Conservation (phyloP, 2,113 vertebrate species). For the Talpa occidentalis region DNA sequence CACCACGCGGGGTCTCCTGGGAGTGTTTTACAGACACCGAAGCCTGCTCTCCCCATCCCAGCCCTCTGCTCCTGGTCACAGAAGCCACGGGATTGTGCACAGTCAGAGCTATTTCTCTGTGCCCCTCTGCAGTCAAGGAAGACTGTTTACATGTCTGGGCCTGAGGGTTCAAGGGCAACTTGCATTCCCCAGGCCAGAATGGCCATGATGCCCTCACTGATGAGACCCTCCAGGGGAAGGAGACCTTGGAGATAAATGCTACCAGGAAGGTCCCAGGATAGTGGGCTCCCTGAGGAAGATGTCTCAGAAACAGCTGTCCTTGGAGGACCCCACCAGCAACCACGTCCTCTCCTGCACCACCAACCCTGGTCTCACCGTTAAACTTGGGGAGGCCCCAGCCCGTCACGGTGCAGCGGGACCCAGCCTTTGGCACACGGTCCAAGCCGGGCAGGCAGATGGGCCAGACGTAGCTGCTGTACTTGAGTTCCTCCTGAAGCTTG, state of each 20-base stretch:
- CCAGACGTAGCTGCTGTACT: slow-evolving; percentile 51
- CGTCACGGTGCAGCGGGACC: slow-evolving; percentile 25
- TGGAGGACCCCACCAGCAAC: not conserved
- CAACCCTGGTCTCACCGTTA: not conserved
- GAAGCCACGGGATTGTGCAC: not conserved
- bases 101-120: not conserved
- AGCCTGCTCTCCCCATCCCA: no score
- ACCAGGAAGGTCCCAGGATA: not conserved
- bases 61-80: not conserved
- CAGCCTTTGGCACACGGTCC: not conserved
- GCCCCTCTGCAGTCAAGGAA: not conserved
- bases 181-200: not conserved
- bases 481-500: not conserved
- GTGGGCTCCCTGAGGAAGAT: not conserved
- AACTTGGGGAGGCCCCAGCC: slow-evolving; percentile 67
- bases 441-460: slow-evolving; percentile 70
- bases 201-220: not conserved
- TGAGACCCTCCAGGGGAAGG: not conserved
- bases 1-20: not conserved
- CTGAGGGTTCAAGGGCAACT: not conserved
- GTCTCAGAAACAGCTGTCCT: not conserved
- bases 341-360: not conserved
- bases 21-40: not conserved
- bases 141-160: not conserved
- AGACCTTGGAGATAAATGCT: not conserved